These are phyloP conservation scores for Oenanthe oenanthe DNA, from an alignment of 2,113 vertebrate species.

Conservation along the genomic window DNA sequence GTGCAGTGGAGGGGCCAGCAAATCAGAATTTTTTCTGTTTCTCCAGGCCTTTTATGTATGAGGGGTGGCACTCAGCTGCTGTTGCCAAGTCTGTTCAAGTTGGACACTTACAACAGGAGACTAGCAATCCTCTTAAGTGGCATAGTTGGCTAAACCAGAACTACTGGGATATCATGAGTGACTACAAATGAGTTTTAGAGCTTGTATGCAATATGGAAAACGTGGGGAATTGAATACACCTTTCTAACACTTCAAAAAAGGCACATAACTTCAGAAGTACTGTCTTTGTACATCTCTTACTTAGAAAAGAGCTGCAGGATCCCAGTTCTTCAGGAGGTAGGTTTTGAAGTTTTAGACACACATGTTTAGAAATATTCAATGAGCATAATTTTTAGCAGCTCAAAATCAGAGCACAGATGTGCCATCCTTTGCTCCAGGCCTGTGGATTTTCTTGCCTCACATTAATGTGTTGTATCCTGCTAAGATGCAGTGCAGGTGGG, in stretches of 20 bases:
- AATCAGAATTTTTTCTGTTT: neutral
- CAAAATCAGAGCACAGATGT: fast-evolving
- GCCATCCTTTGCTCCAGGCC: neutral
- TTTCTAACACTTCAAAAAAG: neutral
- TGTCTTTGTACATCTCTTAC: neutral
- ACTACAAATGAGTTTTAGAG: neutral
- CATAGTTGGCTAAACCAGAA: neutral
- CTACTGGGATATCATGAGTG: neutral
- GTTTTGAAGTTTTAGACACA: neutral
- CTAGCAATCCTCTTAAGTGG: neutral
- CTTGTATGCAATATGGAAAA: neutral
- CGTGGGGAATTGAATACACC: neutral
- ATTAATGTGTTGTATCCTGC: neutral
- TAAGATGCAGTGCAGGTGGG: neutral
- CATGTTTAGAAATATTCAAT: fast-evolving
- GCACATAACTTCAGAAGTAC: neutral
- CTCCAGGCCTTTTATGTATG: neutral
- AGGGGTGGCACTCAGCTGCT: neutral
- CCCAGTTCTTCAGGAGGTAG: neutral
- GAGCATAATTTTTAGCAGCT: neutral
- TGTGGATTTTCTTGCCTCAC: neutral
- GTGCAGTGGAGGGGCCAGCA: neutral
- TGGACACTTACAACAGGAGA: neutral
- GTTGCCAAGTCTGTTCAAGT: neutral
- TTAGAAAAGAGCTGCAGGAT: neutral